Conservation (phyloP, 1,140 invertebrate species). For the Augochlora pura region DNA sequence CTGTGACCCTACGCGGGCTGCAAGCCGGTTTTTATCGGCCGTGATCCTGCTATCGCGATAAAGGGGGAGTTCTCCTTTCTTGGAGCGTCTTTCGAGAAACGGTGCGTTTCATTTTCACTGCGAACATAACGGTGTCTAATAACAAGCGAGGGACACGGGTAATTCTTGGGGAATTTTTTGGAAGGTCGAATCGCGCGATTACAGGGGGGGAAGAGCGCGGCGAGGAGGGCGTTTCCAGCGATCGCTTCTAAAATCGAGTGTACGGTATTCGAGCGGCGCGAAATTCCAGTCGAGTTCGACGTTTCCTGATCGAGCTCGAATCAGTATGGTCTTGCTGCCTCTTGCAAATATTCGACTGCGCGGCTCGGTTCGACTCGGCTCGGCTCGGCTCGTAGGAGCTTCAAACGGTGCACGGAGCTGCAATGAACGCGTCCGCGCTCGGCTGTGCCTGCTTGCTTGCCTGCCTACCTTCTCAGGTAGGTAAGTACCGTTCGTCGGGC, state of each 20-base stretch:
- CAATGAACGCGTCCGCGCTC: conserved; percentile 45
- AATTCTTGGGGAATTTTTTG: too few species aligned
- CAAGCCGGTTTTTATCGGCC: conserved; percentile 30
- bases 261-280: background rate
- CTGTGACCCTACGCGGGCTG: background rate
- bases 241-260: too few species aligned
- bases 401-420: conserved; percentile 54
- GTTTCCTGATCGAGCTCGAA: background rate
- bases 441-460: background rate
- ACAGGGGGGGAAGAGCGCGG: too few species aligned
- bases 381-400: conserved; percentile 22
- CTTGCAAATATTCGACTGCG: conserved; percentile 32
- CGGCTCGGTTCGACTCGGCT: background rate
- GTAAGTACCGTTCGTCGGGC: conserved; percentile 74
- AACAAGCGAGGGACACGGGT: too few species aligned
- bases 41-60: background rate
- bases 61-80: background rate
- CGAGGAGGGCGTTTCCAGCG: too few species aligned
- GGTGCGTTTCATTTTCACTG: too few species aligned
- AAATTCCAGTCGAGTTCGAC: too few species aligned
- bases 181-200: too few species aligned
- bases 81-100: too few species aligned
- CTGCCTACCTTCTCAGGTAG: conserved; percentile 61
- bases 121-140: too few species aligned
- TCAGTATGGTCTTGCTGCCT: background rate